Percentiles rank a stretch among this genome's conserved stretches.
phyloP scores from a whole-genome alignment of 2,113 vertebrate species.

The Pedionomus torquatus region DNA sequence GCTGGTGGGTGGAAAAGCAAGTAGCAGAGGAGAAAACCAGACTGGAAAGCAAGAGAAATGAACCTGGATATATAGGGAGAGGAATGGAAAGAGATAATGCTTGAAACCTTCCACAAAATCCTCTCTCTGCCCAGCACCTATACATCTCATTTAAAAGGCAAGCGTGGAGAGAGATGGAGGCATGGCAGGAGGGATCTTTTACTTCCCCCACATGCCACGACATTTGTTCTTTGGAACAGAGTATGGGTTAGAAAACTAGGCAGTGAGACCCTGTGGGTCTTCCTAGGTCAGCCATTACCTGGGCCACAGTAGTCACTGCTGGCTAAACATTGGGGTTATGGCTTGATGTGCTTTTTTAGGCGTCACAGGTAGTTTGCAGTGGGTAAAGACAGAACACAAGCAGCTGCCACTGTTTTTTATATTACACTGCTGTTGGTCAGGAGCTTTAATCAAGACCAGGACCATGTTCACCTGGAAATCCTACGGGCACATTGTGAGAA shows the following conservation, averaged over 20 bases:
- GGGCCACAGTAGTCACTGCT: neutral
- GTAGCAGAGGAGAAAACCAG: conserved; percentile 24
- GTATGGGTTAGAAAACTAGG: neutral
- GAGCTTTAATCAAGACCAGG: neutral
- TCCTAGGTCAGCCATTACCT: neutral
- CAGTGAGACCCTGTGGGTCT: neutral
- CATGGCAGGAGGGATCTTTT: neutral
- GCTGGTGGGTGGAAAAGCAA: conserved; percentile 68
- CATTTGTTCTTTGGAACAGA: neutral
- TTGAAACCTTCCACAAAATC: neutral
- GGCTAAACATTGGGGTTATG: neutral
- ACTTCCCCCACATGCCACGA: neutral
- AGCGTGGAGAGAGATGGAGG: neutral
- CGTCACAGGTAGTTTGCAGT: neutral
- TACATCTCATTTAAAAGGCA: neutral
- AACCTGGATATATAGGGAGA: conserved; percentile 4
- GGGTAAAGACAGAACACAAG: neutral
- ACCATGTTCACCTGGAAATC: neutral
- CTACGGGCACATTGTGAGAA: neutral
- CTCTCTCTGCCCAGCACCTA: neutral
- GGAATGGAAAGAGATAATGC: neutral
- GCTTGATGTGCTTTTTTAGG: neutral
- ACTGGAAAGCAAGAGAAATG: conserved; percentile 36
- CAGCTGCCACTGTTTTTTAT: neutral
- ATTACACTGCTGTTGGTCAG: neutral